Percentiles rank a stretch among this genome's conserved stretches.
These are phyloP conservation scores for Schrankia costaestrigalis DNA, from an alignment of 2,888 invertebrate genomes.

Conservation along the genomic window DNA sequence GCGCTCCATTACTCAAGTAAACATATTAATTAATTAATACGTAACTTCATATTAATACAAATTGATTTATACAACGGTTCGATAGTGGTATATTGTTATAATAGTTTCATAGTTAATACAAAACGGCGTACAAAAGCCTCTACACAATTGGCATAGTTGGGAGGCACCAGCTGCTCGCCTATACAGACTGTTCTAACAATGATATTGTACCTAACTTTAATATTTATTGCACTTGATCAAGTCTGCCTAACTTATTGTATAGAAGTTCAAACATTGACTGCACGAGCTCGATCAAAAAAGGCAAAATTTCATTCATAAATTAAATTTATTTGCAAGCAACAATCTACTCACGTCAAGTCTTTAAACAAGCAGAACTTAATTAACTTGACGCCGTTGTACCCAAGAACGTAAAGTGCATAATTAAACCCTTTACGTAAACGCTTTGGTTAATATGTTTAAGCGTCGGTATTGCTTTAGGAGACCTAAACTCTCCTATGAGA, in stretches of 20 bases:
- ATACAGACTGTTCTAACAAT: constrained; percentile 65
- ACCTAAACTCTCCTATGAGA: constrained; percentile 79
- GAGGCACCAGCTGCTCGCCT: constrained; percentile 61
- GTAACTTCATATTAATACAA: too few species aligned
- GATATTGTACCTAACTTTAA: constrained; percentile 76
- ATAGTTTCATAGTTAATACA: constrained; percentile 67
- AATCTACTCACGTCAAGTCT: constrained; percentile 57
- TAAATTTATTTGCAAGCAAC: constrained; percentile 53
- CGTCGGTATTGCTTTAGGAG: constrained; percentile 74
- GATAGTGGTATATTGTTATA: constrained; percentile 50
- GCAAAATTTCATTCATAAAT: constrained; percentile 61
- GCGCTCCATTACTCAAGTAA: constrained; percentile 15
- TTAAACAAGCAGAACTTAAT: constrained; percentile 74
- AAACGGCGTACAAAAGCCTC: constrained; percentile 67
- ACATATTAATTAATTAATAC: constrained; percentile 23
- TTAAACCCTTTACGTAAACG: constrained; percentile 76
- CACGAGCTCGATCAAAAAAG: constrained; percentile 56
- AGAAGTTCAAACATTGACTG: constrained; percentile 21
- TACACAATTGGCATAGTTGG: constrained; percentile 73
- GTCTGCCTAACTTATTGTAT: constrained; percentile 49
- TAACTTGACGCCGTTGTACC: constrained; percentile 72
- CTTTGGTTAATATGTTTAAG: constrained; percentile 76
- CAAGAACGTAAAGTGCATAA: constrained; percentile 71
- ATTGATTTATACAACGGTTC: constrained; percentile 40
- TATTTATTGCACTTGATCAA: constrained; percentile 78